phyloP scores from a whole-genome alignment of 2,888 invertebrate species.

The Oxyteleia sp. region DNA sequence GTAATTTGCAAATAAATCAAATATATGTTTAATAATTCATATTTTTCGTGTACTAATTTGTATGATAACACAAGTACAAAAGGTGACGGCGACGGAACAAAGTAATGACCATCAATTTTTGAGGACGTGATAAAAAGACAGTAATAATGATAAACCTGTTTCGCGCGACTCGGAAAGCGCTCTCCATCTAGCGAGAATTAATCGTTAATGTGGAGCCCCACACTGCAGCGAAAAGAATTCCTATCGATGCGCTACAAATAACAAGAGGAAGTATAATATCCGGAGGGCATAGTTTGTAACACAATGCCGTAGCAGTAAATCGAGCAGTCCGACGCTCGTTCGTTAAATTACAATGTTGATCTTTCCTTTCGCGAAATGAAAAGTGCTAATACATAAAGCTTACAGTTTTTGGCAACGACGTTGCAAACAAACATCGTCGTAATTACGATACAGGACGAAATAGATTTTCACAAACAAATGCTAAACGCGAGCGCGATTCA shows the following conservation, averaged over 20 bases:
- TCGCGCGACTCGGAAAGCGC: conserved; percentile 5
- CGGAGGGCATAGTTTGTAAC: conserved; percentile 65
- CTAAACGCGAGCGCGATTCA: conserved; percentile 4
- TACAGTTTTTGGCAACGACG: conserved; percentile 56
- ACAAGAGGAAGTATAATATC: conserved; percentile 71
- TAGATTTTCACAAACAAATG: conserved; percentile 20
- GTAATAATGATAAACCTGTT: conserved; percentile 36
- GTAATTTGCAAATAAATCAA: too few species aligned
- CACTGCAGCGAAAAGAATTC: conserved; percentile 45
- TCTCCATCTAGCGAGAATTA: conserved; percentile 29
- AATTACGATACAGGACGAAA: conserved; percentile 52
- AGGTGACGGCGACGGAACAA: not conserved
- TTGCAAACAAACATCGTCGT: conserved; percentile 37
- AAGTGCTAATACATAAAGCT: conserved; percentile 66
- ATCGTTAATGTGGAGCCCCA: conserved; percentile 42
- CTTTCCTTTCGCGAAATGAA: conserved; percentile 66
- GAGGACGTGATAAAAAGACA: conserved; percentile 28
- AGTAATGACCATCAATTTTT: conserved; percentile 6
- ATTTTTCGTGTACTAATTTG: not conserved
- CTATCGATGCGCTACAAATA: conserved; percentile 68
- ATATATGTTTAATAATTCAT: too few species aligned
- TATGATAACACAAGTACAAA: not conserved
- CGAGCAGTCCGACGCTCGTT: conserved; percentile 57
- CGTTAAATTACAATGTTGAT: conserved; percentile 72
- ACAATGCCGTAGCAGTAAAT: conserved; percentile 60